A percentile compares a stretch with the other conserved stretches of the same genome.
phyloP scores from a whole-genome alignment of 2,797 vertebrate species.

The Brachyrhaphis roseni region DNA sequence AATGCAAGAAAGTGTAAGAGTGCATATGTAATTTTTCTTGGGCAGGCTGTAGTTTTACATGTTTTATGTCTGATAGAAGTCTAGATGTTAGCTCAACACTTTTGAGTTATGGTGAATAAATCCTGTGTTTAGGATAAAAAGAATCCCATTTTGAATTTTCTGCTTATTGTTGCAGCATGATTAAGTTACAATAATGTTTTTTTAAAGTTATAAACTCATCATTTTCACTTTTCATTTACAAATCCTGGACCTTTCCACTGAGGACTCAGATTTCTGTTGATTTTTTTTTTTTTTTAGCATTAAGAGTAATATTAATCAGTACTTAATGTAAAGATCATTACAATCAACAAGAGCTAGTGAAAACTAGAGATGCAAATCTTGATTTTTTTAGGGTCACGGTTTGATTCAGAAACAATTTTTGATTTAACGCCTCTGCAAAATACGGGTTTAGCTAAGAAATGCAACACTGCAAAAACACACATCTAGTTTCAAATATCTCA shows the following conservation, averaged over 20 bases:
- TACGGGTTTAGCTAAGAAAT: too few relatives aligned
- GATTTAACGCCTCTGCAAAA: too few relatives aligned
- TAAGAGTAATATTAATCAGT: neutral
- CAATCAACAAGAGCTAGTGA: neutral
- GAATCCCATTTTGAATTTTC: neutral
- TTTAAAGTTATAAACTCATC: neutral
- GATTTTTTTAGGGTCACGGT: too few relatives aligned
- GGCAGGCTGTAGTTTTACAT: neutral
- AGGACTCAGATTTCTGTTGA: neutral
- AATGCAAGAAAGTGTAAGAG: neutral
- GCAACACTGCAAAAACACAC: too few relatives aligned
- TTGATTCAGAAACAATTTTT: too few relatives aligned
- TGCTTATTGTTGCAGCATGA: neutral
- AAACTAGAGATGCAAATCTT: neutral
- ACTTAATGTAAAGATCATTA: neutral
- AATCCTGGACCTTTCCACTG: neutral
- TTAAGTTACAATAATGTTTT: neutral
- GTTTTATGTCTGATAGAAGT: neutral
- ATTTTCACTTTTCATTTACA: neutral
- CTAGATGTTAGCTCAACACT: neutral
- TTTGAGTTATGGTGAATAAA: neutral
- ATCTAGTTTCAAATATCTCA: too few relatives aligned
- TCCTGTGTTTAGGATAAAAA: neutral
- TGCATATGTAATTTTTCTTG: neutral
- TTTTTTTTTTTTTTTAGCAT: neutral